These are phyloP conservation scores for Anolis carolinensis DNA, from an alignment of 2,113 vertebrate genomes.

Conservation along the genomic window DNA sequence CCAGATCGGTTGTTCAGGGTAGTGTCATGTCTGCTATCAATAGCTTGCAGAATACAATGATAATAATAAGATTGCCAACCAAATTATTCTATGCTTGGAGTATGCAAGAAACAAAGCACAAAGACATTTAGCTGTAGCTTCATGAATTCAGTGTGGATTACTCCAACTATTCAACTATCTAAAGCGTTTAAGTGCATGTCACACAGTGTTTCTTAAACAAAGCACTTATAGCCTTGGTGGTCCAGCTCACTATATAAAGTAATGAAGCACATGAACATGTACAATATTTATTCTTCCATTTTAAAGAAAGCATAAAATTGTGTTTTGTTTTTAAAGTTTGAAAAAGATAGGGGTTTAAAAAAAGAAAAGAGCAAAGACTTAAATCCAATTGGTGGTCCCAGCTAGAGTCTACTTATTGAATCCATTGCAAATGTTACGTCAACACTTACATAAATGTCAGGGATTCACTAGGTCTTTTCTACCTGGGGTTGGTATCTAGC, in stretches of 20 bases:
- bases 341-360: slow-evolving; percentile 28
- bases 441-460: no score
- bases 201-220: slow-evolving; percentile 46
- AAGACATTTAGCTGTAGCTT: slow-evolving; percentile 56
- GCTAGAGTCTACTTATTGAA: no score
- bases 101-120: slow-evolving; percentile 53
- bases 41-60: slow-evolving; percentile 52
- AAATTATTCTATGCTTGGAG: slow-evolving; percentile 56
- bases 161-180: slow-evolving; percentile 50
- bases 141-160: slow-evolving; percentile 45
- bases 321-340: slow-evolving; percentile 36
- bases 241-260: slow-evolving; percentile 47
- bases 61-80: slow-evolving; percentile 27
- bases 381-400: slow-evolving; percentile 17
- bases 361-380: slow-evolving; percentile 16
- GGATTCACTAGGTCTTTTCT: no score
- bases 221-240: slow-evolving; percentile 56
- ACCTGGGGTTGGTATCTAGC: no score
- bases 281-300: slow-evolving; percentile 51
- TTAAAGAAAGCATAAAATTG: slow-evolving; percentile 51
- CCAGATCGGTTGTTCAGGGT: slow-evolving; percentile 44
- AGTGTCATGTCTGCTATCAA: slow-evolving; percentile 55
- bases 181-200: slow-evolving; percentile 52
- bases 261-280: slow-evolving; percentile 30
- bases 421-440: no score